These are phyloP conservation scores for Seladonia tumulorum DNA, from an alignment of 2,888 invertebrate genomes.

Conservation along the genomic window DNA sequence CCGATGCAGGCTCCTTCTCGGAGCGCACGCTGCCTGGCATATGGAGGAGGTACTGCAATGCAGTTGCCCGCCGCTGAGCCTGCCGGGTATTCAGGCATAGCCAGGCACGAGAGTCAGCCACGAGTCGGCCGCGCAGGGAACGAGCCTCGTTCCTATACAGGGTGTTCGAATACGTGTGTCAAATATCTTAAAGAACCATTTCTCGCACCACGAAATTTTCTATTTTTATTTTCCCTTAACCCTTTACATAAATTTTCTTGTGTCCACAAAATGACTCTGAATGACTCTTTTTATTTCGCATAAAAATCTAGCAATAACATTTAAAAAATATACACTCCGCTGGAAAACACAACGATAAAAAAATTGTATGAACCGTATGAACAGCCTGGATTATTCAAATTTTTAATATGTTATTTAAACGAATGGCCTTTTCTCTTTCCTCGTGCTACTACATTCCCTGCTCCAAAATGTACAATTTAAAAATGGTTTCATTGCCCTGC, in stretches of 20 bases:
- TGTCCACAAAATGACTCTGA: neutral
- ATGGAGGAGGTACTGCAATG: constrained; percentile 80
- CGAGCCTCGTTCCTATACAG: constrained; percentile 25
- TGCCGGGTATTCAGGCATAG: constrained; percentile 77
- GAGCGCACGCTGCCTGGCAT: constrained; percentile 66
- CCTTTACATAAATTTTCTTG: no score
- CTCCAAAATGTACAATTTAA: neutral
- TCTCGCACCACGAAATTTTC: neutral
- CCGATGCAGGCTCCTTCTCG: constrained; percentile 57
- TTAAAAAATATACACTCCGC: neutral
- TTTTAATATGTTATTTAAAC: neutral
- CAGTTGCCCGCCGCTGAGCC: constrained; percentile 79
- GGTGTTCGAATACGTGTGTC: constrained; percentile 5
- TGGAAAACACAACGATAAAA: neutral
- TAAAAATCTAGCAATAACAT: neutral
- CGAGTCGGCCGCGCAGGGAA: constrained; percentile 60
- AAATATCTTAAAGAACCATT: neutral
- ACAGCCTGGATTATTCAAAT: neutral
- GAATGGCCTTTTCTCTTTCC: neutral
- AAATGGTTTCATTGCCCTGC: neutral
- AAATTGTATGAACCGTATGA: neutral
- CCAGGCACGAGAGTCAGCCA: constrained; percentile 69
- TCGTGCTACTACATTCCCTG: no score
- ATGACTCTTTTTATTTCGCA: neutral
- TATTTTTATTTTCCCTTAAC: neutral